Base-by-base conservation (phyloP, 1,140 invertebrate genomes). In the Phthorimaea operculella region DNA sequence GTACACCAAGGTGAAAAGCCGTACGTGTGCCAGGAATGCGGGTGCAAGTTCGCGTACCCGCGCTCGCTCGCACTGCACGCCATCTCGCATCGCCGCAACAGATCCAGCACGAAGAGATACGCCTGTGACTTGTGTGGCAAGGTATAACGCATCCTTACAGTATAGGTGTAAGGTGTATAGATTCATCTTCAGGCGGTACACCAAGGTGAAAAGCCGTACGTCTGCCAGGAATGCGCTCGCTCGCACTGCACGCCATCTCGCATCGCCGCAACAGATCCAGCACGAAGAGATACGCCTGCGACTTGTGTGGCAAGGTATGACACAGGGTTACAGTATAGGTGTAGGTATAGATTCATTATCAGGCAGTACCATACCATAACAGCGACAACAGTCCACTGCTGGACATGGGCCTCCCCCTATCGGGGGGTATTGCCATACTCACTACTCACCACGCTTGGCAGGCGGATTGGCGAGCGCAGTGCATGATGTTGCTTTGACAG, bases 41-140 rank as follows among this genome's bases (percentile, higher is more conserved):
- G n/a, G n/a, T n/a, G n/a, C n/a, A n/a, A n/a, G n/a, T n/a, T n/a
- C n/a, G n/a, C n/a, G n/a, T n/a, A n/a, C n/a, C n/a, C n/a, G n/a
- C 84, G 86, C 55, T 88, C 86, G 68, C 81, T 91, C 28, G 88
- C 89, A 58, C 74, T 82, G 52, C 90, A 92, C 66, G 72, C 86
- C 58, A 51, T 86, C 1, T 72, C 80, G 48, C 89, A 90, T 63
- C 83, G 86, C 54, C 62, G 85, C 53, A 72, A 76, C 52, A 60
- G 77, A 58, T 66, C 79, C n/a, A 61, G 86, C 53, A 74, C 84
- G 33, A 84, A 85, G 63, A 86, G 83, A 1, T 90, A 84, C 74
- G 85, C 89, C 6, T 93, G 91, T 68, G 89, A 92, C 58, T 81
- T 89, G 45, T 93, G 91, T 72, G 88, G 87, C n/a, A 92, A 92